These are phyloP conservation scores for Balanococcus diminutus DNA, from an alignment of 2,888 invertebrate genomes.

Conservation along the genomic window DNA sequence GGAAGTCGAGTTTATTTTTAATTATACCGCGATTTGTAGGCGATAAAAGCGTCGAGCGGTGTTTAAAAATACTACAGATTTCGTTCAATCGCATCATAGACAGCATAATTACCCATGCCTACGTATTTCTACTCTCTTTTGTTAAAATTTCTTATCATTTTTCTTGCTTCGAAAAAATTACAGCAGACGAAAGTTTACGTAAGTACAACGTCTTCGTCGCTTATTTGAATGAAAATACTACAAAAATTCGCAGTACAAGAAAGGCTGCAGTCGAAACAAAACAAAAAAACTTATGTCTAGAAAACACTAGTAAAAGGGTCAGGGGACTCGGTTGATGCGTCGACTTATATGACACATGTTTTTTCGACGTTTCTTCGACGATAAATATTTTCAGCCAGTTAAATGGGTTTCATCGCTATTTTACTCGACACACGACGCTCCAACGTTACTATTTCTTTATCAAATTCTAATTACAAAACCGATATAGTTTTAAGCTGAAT, in stretches of 20 bases:
- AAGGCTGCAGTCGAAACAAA: neutral
- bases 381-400: neutral
- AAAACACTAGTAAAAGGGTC: neutral
- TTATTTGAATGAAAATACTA: neutral
- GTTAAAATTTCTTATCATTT: neutral
- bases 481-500: neutral
- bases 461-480: neutral
- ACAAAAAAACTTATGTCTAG: neutral
- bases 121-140: neutral
- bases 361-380: neutral
- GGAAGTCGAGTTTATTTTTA: slow-evolving; percentile 35
- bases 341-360: slow-evolving; percentile 1
- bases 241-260: neutral
- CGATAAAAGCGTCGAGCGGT: neutral
- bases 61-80: slow-evolving; percentile 35
- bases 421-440: neutral
- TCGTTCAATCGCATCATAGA: slow-evolving; percentile 3
- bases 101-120: neutral
- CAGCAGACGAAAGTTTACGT: neutral
- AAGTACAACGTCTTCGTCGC: neutral
- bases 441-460: neutral
- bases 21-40: slow-evolving; percentile 15
- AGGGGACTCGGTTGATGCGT: neutral
- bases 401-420: neutral
- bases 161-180: neutral